These are phyloP conservation scores for Ceratothoa steindachneri DNA, from an alignment of 2,888 invertebrate species.

Conservation along the genomic window DNA sequence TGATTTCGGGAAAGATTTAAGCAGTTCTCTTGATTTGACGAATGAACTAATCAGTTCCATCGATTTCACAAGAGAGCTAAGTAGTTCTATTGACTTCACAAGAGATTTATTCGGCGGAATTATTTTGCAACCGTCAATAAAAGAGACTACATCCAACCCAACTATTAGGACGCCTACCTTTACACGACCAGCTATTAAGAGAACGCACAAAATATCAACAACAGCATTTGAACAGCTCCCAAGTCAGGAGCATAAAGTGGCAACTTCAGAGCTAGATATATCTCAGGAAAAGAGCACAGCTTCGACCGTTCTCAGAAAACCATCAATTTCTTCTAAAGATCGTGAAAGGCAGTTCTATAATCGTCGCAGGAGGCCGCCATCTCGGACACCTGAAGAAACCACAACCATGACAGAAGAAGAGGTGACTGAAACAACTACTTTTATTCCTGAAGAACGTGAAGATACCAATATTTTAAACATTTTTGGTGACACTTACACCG, in stretches of 20 bases:
- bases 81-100: no score
- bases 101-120: not conserved
- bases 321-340: no score
- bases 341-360: no score
- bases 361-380: not conserved
- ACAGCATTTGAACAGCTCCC: not conserved
- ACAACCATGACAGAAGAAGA: not conserved
- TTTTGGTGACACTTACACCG: no score
- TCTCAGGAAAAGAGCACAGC: no score
- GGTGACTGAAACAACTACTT: not conserved
- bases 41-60: no score
- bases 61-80: no score
- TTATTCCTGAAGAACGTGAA: no score
- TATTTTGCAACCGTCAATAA: conserved; percentile 11
- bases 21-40: no score
- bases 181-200: not conserved
- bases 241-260: not conserved
- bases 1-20: no score
- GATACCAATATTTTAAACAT: no score
- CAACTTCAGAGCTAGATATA: not conserved
- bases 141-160: not conserved
- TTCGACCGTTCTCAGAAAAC: no score
- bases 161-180: not conserved
- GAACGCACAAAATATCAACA: not conserved
- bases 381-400: not conserved